These are phyloP conservation scores for Irena cyanogastra DNA, from an alignment of 2,113 vertebrate species.

Conservation along the genomic window DNA sequence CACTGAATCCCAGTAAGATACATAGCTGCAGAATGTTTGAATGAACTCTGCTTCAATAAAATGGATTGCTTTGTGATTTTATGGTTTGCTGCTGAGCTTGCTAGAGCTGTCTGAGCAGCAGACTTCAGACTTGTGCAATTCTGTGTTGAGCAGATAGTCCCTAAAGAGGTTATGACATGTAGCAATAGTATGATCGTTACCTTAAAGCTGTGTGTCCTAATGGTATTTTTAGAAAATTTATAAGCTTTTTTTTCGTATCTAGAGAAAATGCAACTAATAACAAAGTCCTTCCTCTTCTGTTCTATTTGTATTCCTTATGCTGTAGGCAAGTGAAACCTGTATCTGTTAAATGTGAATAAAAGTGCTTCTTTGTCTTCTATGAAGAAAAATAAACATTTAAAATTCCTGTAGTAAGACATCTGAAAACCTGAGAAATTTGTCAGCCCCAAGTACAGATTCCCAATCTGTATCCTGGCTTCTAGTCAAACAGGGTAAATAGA, in stretches of 20 bases:
- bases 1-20: neutral
- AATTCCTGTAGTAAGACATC: neutral
- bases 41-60: neutral
- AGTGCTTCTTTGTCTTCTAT: neutral
- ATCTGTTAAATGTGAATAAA: neutral
- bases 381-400: neutral
- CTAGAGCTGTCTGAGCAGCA: neutral
- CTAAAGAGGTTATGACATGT: neutral
- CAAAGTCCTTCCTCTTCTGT: neutral
- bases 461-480: neutral
- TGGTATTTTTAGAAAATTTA: neutral
- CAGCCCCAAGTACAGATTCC: neutral
- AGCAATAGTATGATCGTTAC: neutral
- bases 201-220: neutral
- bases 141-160: neutral
- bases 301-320: neutral
- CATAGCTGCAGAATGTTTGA: neutral
- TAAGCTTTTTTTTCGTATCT: neutral
- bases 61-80: neutral
- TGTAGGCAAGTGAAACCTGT: neutral
- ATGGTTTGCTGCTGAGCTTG: neutral
- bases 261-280: neutral
- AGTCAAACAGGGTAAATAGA: neutral
- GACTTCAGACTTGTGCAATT: neutral
- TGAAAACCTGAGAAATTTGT: neutral